Evolutionary conservation across 2,888 invertebrate species (phyloP).

Genomic region (Rhagophthalmus giganteus): DNA sequence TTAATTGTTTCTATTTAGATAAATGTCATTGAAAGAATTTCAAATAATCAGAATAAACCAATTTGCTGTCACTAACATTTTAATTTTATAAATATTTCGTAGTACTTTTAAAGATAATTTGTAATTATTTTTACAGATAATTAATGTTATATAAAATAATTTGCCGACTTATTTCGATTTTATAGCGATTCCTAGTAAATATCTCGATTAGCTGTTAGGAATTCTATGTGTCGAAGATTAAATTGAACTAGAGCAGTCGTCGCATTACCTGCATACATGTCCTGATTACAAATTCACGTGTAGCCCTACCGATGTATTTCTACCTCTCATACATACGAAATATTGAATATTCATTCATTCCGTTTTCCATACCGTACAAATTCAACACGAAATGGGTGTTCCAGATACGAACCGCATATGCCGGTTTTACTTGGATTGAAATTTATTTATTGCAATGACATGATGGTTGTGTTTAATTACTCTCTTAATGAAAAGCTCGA

Average conservation of each 20-base stretch:
- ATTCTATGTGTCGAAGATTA: constrained; percentile 18
- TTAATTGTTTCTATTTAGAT: no score
- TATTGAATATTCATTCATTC: constrained; percentile 33
- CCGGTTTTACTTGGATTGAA: constrained; percentile 10
- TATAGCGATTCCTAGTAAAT: no score
- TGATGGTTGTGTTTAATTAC: constrained; percentile 5
- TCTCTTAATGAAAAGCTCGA: no score
- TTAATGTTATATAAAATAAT: no score
- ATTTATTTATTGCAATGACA: constrained; percentile 20
- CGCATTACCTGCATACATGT: constrained; percentile 24
- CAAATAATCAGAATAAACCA: no score
- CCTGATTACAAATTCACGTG: constrained; percentile 31
- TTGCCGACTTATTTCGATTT: no score
- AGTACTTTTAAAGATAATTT: no score
- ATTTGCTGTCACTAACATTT: no score
- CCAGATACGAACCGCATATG: constrained; percentile 18
- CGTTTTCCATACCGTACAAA: constrained; percentile 26
- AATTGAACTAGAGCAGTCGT: constrained; percentile 26
- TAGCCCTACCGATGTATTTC: constrained; percentile 26
- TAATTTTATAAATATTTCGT: no score
- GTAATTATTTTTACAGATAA: no score
- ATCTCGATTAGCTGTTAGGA: no score
- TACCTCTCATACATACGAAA: constrained; percentile 29
- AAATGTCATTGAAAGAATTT: no score
- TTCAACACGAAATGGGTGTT: constrained; percentile 26